Evolutionary conservation across 2,888 invertebrate genomes (phyloP), one percentile per base, ranked within the genome.

Genomic region (Anthrax anthrax): DNA sequence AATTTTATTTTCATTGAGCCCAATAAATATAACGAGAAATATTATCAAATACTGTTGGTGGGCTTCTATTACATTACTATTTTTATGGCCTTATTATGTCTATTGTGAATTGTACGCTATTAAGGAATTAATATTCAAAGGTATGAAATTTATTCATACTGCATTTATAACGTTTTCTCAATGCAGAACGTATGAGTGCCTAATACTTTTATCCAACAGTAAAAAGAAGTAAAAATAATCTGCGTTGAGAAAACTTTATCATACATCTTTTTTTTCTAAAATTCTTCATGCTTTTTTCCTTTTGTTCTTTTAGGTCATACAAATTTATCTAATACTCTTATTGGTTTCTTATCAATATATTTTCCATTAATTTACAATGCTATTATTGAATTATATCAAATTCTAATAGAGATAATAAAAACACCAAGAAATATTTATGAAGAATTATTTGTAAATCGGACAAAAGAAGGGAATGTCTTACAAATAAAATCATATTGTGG

Each of bases 1-100:
- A 0, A 47, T 71, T 2, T 51, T 62, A 0, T 56, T 60, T 10
- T 70, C 72, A 2, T 51, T 72, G 14, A 66, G 73, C 52, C 72
- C 74, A 0, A 56, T 61, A 5, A 72, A 69, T 51, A 50, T 72
- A 16, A 39, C 61, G 2, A 62, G 58, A 41, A 58, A 60, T 13
- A 54, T 60, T 40, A 51, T 70, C 0, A 60, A 58, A 23, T 57
- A 62, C 32, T 27, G 64, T 2, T 70, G 67, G 65, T 62, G 60
- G 16, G 47, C 61, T 13, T 57, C 47, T 27, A 43, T 54, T 3
- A 39, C 49, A 2, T n/a, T 38, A 6, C 19, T 48, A n/a, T 18
- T 51, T 4, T 36, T 50, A 16, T 48, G 40, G n/a, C 67, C 67
- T 0, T 65, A 62, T 38, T 55, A 58, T 32, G 43, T 56, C 4